A percentile compares a stretch with the other conserved stretches of the same genome.
Conservation (phyloP, 92 coral and sea anemone genomes). For the Muricea muricata region DNA sequence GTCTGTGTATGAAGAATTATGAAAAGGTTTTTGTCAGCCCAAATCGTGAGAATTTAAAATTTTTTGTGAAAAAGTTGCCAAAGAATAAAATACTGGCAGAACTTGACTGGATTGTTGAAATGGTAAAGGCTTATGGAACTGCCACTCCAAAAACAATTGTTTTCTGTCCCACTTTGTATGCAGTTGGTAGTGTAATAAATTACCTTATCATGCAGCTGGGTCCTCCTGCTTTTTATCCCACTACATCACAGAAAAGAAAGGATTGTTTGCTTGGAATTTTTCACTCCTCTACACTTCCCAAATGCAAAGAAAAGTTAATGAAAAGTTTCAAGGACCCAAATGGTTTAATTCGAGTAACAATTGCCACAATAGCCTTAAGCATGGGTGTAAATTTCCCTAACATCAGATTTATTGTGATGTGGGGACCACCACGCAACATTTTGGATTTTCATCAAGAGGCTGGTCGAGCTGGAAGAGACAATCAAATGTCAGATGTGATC, state of each 20-base stretch:
- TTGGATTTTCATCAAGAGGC: conserved; percentile 26
- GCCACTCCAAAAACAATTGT: neutral
- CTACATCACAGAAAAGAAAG: neutral
- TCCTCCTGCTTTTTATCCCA: conserved; percentile 5
- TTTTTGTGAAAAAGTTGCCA: too few relatives aligned
- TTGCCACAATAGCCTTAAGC: conserved; percentile 21
- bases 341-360: neutral
- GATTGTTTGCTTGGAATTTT: conserved; percentile 22
- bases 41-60: too few relatives aligned
- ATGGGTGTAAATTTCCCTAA: conserved; percentile 6
- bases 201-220: conserved; percentile 24
- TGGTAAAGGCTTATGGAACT: too few relatives aligned
- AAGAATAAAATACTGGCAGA: too few relatives aligned
- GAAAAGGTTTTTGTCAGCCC: too few relatives aligned
- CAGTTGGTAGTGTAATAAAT: neutral
- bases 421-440: conserved; percentile 34
- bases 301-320: neutral
- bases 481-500: neutral
- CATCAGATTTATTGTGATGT: conserved; percentile 30
- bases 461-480: conserved; percentile 32
- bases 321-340: neutral
- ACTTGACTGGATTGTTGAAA: too few relatives aligned
- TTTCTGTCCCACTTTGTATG: conserved; percentile 14
- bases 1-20: too few relatives aligned
- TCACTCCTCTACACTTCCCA: conserved; percentile 4